A percentile compares a stretch with the other conserved stretches of the same genome.
These are phyloP conservation scores for Eutrigla gurnardus DNA, from an alignment of 2,797 vertebrate species.

Conservation along the genomic window DNA sequence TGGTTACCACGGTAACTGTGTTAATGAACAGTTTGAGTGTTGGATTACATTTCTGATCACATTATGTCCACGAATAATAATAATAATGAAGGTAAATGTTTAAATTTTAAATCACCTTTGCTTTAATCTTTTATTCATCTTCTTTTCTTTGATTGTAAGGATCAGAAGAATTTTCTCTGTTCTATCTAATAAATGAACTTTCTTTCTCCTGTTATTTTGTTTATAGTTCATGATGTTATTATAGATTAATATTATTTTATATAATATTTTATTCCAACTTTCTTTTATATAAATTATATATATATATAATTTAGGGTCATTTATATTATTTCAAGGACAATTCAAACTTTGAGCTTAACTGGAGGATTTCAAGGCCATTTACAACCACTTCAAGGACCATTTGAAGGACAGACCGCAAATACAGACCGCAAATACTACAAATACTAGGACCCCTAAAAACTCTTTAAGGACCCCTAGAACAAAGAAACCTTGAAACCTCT, in stretches of 20 bases:
- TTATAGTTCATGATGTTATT: neutral
- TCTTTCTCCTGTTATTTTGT: too few relatives aligned
- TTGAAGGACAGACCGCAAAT: neutral
- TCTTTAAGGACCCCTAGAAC: neutral
- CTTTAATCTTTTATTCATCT: constrained; percentile 47
- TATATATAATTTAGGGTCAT: too few relatives aligned
- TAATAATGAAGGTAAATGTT: constrained; percentile 24
- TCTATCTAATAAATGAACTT: too few relatives aligned
- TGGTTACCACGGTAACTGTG: too few relatives aligned
- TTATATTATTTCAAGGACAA: too few relatives aligned
- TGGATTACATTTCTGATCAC: constrained; percentile 22
- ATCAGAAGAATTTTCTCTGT: neutral
- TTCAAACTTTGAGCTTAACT: too few relatives aligned
- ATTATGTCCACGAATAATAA: constrained; percentile 17
- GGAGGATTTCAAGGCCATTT: too few relatives aligned
- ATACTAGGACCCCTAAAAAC: neutral
- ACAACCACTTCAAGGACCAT: neutral
- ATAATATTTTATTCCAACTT: too few relatives aligned
- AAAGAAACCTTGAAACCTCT: too few relatives aligned
- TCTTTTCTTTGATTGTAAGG: constrained; percentile 11
- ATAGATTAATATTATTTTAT: neutral
- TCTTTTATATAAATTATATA: too few relatives aligned
- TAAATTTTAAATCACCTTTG: constrained; percentile 19
- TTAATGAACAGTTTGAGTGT: constrained; percentile 11
- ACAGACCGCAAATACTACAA: too few relatives aligned